Evolutionary conservation across 2,797 vertebrate species (phyloP).

Genomic region (Muscicapa comitata): DNA sequence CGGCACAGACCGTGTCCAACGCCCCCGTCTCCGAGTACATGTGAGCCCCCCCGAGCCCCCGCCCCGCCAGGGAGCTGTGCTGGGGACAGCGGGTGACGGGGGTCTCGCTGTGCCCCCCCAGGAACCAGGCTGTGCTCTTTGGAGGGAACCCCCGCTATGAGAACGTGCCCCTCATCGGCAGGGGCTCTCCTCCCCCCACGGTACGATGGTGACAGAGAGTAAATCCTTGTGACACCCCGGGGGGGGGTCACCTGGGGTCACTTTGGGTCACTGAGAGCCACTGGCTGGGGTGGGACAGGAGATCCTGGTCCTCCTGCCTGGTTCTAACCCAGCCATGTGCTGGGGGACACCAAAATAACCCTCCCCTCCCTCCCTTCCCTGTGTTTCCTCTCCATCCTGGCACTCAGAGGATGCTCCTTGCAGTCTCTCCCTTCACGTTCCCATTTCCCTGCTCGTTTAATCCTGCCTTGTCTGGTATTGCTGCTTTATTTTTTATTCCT

Average conservation of each 20-base stretch:
- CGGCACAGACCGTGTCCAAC: conserved; percentile 81
- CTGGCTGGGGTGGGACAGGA: accelerated
- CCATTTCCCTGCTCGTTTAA: background rate
- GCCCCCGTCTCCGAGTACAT: conserved; percentile 92
- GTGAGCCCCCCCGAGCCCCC: conserved; percentile 68
- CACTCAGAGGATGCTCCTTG: background rate
- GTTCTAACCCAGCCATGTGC: background rate
- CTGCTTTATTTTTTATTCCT: conserved; percentile 39
- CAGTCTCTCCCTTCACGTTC: background rate
- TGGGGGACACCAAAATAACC: background rate
- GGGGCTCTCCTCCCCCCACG: conserved; percentile 94
- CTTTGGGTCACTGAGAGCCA: accelerated
- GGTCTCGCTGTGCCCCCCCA: conserved; percentile 40
- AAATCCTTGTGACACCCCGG: background rate
- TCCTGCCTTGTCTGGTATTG: background rate
- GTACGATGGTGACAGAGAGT: conserved; percentile 75
- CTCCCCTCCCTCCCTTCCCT: background rate
- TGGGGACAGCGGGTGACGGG: accelerated
- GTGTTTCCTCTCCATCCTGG: background rate
- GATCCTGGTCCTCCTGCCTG: background rate
- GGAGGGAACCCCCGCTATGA: conserved; percentile 94
- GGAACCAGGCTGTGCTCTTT: conserved; percentile 95
- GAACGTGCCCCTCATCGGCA: conserved; percentile 92
- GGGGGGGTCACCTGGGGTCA: accelerated
- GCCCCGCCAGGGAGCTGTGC: accelerated